Evolutionary conservation across 1,140 invertebrate species (phyloP).

Genomic region (Sipha flava): DNA sequence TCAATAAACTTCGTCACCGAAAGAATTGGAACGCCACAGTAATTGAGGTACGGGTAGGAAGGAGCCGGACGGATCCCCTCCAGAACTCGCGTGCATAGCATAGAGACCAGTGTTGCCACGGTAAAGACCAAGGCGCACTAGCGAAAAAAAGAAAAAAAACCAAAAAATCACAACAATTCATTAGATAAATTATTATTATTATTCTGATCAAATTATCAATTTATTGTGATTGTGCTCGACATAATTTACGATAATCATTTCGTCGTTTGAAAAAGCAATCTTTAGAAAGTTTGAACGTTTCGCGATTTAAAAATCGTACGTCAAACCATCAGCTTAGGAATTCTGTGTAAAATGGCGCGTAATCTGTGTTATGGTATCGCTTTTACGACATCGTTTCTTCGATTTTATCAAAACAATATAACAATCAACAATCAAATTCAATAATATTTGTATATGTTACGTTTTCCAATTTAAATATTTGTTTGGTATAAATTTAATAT

Average conservation of each 20-base stretch:
- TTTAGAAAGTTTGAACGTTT: background rate
- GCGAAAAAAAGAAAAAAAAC: background rate
- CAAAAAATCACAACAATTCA: background rate
- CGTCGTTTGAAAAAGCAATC: background rate
- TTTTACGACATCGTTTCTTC: background rate
- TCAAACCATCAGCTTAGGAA: too few species aligned
- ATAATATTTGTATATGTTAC: too few species aligned
- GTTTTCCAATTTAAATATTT: too few species aligned
- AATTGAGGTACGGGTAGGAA: background rate
- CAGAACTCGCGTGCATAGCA: background rate
- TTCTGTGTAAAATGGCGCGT: background rate
- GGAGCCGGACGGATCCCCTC: background rate
- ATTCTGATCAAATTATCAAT: background rate
- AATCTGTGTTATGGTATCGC: background rate
- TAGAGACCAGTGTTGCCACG: background rate
- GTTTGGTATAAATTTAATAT: too few species aligned
- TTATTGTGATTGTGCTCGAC: background rate
- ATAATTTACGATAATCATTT: too few species aligned
- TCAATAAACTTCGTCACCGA: constrained; percentile 12
- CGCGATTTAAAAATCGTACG: background rate
- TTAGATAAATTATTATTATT: background rate
- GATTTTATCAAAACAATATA: background rate
- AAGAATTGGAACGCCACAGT: background rate
- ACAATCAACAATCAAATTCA: background rate
- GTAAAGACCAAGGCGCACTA: background rate